Evolutionary conservation across 2,888 invertebrate species (phyloP), one percentile per base, ranked within the genome.

Genomic region (Lepidonotus clava): DNA sequence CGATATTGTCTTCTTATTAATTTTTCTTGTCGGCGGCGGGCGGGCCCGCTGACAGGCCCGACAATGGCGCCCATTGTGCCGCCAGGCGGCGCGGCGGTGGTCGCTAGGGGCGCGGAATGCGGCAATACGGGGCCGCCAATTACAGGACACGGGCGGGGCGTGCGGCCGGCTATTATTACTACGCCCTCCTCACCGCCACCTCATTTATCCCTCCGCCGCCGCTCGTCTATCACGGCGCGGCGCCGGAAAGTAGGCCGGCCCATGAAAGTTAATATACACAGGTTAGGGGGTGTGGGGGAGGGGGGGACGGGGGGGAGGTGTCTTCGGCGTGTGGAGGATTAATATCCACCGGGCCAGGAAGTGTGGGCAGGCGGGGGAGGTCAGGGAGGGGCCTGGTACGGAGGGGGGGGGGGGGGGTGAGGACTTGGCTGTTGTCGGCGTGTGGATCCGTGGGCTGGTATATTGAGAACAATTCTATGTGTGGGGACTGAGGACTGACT

Each of bases 1-100:
- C 76, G 76, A 76, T 76, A 40, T 76, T 76, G 76, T 76, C 38
- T 76, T 76, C 76, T 76, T 76, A 76, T 76, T 76, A 76, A 76
- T 76, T 76, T 76, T 76, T 76, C 76, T 76, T 76, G 76, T 36
- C 76, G 76, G 76, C 38, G 40, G 38, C 76, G 76, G 38, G 76
- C 21, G 76, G n/a, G 61, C 61, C 36, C 76, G 38, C n/a, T 76
- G 76, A 76, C 76, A 38, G 76, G 76, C 24, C 36, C 76, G n/a
- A 76, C 76, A 76, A 76, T 76, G 40, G 76, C n/a, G 76, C 6
- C 40, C 40, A 76, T 76, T 76, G 76, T 76, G 76, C 76, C 40
- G 38, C 21, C 76, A 40, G 38, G 38, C 21, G 18, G 38, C 38
- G 76, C 14, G n/a, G 6, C 5, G 76, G 38, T 34, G 36, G 76